These are phyloP conservation scores for Drosophila repletoides DNA, from an alignment of 1,140 invertebrate genomes.

Conservation along the genomic window DNA sequence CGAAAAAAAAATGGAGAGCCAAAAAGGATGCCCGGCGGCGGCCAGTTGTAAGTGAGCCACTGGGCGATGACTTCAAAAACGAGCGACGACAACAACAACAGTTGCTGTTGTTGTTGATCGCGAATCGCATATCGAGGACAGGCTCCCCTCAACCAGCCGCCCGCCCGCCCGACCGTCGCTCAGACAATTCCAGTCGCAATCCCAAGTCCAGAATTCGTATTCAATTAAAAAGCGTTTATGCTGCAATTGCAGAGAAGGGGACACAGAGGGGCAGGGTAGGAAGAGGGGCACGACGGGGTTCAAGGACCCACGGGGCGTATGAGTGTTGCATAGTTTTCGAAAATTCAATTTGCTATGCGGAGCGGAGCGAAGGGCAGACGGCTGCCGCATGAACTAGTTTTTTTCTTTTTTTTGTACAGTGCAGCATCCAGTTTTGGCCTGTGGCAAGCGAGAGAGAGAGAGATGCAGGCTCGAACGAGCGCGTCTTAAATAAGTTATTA, in stretches of 20 bases:
- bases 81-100: conserved; percentile 46
- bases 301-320: conserved; percentile 71
- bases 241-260: conserved; percentile 54
- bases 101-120: conserved; percentile 44
- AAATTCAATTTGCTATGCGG: conserved; percentile 71
- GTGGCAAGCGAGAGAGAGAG: conserved; percentile 9
- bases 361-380: conserved; percentile 6
- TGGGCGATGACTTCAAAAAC: conserved; percentile 62
- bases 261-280: background rate
- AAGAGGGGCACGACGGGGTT: conserved; percentile 15
- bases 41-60: conserved; percentile 75
- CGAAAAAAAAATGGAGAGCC: conserved; percentile 51
- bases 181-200: background rate
- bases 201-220: conserved; percentile 63
- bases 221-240: conserved; percentile 81
- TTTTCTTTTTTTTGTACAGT: conserved; percentile 14
- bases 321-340: conserved; percentile 77
- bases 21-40: conserved; percentile 67
- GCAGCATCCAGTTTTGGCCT: conserved; percentile 27
- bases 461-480: too few species aligned
- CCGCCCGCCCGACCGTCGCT: too few species aligned
- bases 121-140: conserved; percentile 60
- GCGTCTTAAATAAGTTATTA: conserved; percentile 79
- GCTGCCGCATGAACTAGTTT: conserved; percentile 5
- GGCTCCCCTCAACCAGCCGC: background rate